Conservation (phyloP, 1,140 invertebrate species). For the Pissodes strobi region DNA sequence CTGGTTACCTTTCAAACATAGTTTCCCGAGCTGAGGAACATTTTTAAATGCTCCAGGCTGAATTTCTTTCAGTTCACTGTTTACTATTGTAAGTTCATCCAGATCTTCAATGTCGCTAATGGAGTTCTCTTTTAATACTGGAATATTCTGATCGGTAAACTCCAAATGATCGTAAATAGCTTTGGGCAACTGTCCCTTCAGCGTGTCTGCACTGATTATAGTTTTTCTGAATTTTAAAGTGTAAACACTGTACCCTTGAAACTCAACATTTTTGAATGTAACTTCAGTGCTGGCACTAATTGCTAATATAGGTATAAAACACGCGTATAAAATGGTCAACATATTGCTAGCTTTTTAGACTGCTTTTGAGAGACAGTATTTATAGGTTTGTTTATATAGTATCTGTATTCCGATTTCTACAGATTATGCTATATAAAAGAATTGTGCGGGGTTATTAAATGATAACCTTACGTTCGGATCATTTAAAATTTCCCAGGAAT, state of each 20-base stretch:
- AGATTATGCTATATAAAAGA: background rate
- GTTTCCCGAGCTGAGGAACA: conserved; percentile 28
- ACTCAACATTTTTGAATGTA: conserved; percentile 40
- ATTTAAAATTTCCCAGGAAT: background rate
- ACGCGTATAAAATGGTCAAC: background rate
- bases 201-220: conserved; percentile 23
- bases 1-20: conserved; percentile 32
- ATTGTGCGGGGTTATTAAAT: background rate
- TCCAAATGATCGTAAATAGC: conserved; percentile 34
- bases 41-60: conserved; percentile 39
- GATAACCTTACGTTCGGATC: background rate
- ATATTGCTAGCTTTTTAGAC: no score
- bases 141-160: conserved; percentile 34
- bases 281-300: background rate
- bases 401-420: background rate
- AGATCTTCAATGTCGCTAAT: conserved; percentile 35
- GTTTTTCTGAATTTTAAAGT: conserved; percentile 38
- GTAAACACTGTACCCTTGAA: conserved; percentile 38
- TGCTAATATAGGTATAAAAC: background rate
- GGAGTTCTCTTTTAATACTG: conserved; percentile 33
- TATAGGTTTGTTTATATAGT: background rate
- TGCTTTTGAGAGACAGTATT: background rate
- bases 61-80: conserved; percentile 34
- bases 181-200: conserved; percentile 35
- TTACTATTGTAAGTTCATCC: conserved; percentile 40